Percentiles rank a stretch among this genome's conserved stretches.
phyloP scores from a whole-genome alignment of 1,140 invertebrate species.

The Anagrus nilaparvatae region DNA sequence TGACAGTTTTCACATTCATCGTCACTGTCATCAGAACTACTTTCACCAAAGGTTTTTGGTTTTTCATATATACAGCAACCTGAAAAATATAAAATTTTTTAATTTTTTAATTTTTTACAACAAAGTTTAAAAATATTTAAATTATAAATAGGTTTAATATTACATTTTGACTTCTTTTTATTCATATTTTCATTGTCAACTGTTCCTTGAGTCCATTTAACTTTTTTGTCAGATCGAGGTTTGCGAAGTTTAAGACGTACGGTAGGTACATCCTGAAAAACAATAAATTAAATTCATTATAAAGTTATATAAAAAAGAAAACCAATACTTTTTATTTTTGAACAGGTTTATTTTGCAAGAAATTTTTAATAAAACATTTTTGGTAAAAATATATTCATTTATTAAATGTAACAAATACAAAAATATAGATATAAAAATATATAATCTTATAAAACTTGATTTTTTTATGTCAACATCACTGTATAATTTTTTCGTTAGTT shows the following conservation, averaged over 20 bases:
- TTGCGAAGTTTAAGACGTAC: slow-evolving; percentile 64
- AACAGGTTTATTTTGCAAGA: background rate
- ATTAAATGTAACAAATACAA: slow-evolving; percentile 8
- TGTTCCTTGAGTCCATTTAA: slow-evolving; percentile 77
- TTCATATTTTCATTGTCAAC: slow-evolving; percentile 90
- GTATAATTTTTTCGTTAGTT: slow-evolving; percentile 43
- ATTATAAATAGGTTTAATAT: slow-evolving; percentile 27
- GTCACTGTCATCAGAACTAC: slow-evolving; percentile 65
- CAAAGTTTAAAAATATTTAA: background rate
- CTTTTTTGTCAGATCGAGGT: slow-evolving; percentile 64
- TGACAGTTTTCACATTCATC: slow-evolving; percentile 80
- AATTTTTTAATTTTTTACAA: slow-evolving; percentile 2
- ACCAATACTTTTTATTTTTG: background rate
- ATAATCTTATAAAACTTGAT: slow-evolving; percentile 2
- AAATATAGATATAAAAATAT: slow-evolving; percentile 2
- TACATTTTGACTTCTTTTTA: slow-evolving; percentile 92
- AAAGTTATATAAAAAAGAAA: background rate
- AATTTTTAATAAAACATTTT: slow-evolving; percentile 7
- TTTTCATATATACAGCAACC: slow-evolving; percentile 86
- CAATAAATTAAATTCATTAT: background rate
- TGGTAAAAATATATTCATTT: no score
- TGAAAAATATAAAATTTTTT: slow-evolving; percentile 28
- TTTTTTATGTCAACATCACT: slow-evolving; percentile 26
- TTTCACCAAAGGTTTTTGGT: slow-evolving; percentile 68
- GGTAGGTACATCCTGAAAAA: slow-evolving; percentile 50